Base-by-base conservation (phyloP, 1,140 invertebrate species). In the Whitmania pigra region DNA sequence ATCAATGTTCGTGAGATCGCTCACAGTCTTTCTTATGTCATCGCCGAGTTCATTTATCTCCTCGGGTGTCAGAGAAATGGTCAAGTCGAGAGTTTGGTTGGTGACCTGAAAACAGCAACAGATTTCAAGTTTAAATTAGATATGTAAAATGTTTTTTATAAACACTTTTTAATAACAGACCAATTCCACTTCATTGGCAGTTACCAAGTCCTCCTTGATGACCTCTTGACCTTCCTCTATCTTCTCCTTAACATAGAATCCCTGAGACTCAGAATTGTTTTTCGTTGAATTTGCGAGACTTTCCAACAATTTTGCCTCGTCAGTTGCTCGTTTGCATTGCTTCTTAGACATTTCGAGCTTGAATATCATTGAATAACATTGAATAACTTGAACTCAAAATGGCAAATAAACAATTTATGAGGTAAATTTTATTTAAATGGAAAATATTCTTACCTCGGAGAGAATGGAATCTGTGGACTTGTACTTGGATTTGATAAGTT, bases 1-100 rank as follows among this genome's bases (percentile, higher is more conserved):
- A 77, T 96, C 91, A 72, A 94, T 93, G 79, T 97, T 87, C 49
- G 90, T 93, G 6, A 97, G 82, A 13, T 89, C 89, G 2, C 87
- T 86, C 11, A 96, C 90, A 9, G 92, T 92, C 22, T 87, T 83
- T 77, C 92, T 90, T 69, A 97, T 97, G 76, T 89, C 85, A 55
- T 87, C 83, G 4, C 92, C 91, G 55, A 97, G 79, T 29, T 88
- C 84, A 63, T 87, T 87, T 72, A 97, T 95, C 84, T 95, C 88
- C 71, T 92, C 87, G 4, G 92, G 92, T 79, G 88, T 86, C 57
- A 90, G 79, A 15, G 89, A 86, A 17, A 90, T 90, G 49, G 85
- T 82, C 77, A 86, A 85, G 15, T 80, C 84, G 49, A 92, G 78
- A 20, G 85, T 82, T 78, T 85, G 79, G n/a, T 82, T 75, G 15